These are phyloP conservation scores for Rachycentron canadum DNA, from an alignment of 2,797 vertebrate genomes.

Conservation along the genomic window DNA sequence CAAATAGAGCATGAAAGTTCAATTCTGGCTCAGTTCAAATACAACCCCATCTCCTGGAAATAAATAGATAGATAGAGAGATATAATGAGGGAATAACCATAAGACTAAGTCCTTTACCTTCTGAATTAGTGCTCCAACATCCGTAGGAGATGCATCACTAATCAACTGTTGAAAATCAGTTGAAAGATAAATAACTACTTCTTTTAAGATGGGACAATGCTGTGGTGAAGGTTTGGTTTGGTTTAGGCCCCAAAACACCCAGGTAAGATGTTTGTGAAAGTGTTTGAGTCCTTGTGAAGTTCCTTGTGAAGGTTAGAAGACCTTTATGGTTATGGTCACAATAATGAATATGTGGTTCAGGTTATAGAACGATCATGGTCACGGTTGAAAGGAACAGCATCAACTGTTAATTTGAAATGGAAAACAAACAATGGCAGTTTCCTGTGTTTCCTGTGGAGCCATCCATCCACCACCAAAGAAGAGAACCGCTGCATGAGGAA, in stretches of 20 bases:
- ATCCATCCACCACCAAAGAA: neutral
- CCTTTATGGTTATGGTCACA: neutral
- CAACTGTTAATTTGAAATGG: neutral
- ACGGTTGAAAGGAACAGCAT: neutral
- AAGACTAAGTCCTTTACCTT: too few species aligned
- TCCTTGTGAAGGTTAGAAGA: neutral
- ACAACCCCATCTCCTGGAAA: neutral
- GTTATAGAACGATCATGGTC: neutral
- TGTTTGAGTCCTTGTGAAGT: too few species aligned
- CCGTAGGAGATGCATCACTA: too few species aligned
- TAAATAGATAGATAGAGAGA: too few species aligned
- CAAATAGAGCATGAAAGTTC: neutral
- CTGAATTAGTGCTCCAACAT: too few species aligned
- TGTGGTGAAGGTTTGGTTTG: neutral
- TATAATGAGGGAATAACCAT: too few species aligned
- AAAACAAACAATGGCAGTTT: neutral
- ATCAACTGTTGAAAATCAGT: neutral
- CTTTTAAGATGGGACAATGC: neutral
- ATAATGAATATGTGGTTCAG: neutral
- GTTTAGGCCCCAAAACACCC: neutral
- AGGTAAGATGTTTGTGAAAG: too few species aligned
- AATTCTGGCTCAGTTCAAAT: neutral
- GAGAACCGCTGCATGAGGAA: neutral
- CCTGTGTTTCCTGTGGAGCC: neutral
- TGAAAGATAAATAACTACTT: neutral